Percentiles rank a stretch among this genome's conserved stretches.
These are phyloP conservation scores for Drosophila heteroneura DNA, from an alignment of 2,888 invertebrate species.

Conservation along the genomic window DNA sequence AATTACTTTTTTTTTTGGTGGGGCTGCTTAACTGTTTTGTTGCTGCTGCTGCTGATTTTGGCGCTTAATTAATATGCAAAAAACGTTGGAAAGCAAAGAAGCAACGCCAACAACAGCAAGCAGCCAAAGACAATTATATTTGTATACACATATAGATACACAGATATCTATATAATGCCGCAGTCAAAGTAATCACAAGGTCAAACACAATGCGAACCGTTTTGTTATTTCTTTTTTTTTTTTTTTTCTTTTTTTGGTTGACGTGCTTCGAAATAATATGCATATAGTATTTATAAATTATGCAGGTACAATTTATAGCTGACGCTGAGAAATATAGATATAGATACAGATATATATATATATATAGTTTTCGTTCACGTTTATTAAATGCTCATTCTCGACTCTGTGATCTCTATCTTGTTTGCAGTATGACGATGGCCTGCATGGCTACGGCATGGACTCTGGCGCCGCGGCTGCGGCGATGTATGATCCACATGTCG, in stretches of 20 bases:
- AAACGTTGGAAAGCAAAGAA: constrained; percentile 77
- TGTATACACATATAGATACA: constrained; percentile 17
- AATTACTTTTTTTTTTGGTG: constrained; percentile 56
- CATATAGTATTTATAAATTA: constrained; percentile 10
- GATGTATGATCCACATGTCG: constrained; percentile 92
- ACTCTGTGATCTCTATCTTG: not conserved
- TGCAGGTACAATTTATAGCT: constrained; percentile 39
- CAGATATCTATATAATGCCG: constrained; percentile 58
- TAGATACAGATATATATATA: constrained; percentile 1
- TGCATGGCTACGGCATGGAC: constrained; percentile 95
- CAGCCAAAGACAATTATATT: constrained; percentile 49
- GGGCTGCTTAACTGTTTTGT: constrained; percentile 39
- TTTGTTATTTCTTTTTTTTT: constrained; percentile 28
- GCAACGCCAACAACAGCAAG: constrained; percentile 26
- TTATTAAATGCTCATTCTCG: not conserved
- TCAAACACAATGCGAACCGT: constrained; percentile 62
- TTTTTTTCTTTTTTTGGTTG: constrained; percentile 46
- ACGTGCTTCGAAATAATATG: constrained; percentile 57
- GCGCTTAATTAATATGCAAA: constrained; percentile 84
- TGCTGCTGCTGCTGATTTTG: constrained; percentile 68
- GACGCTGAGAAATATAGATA: constrained; percentile 27
- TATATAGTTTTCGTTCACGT: not conserved
- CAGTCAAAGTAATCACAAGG: constrained; percentile 79
- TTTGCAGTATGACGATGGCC: constrained; percentile 95
- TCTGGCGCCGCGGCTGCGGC: constrained; percentile 87